Evolutionary conservation across 1,140 invertebrate species (phyloP).

Genomic region (Drosophila kikkawai): DNA sequence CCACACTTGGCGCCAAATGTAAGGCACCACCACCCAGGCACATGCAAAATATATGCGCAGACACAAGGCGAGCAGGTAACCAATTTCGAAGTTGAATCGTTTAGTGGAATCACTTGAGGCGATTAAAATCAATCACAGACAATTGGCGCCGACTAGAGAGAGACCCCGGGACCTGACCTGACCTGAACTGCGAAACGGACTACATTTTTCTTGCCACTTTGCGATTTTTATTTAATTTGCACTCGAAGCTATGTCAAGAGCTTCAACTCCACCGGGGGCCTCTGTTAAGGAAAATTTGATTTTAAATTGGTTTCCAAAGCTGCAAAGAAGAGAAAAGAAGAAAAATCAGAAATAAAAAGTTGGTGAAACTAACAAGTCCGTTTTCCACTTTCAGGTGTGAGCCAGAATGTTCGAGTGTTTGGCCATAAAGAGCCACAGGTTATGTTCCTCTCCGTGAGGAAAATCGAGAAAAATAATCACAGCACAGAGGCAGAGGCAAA

Average conservation of each 20-base stretch:
- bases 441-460: constrained; percentile 41
- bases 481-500: constrained; percentile 11
- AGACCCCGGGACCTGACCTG: constrained; percentile 11
- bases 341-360: constrained; percentile 7
- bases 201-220: constrained; percentile 64
- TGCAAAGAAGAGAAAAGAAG: constrained; percentile 1
- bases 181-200: constrained; percentile 23
- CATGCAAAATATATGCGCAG: constrained; percentile 17
- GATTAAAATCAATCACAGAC: constrained; percentile 84
- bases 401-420: constrained; percentile 41
- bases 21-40: constrained; percentile 30
- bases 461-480: constrained; percentile 27
- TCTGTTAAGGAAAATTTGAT: constrained; percentile 69
- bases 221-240: constrained; percentile 81
- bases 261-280: constrained; percentile 3
- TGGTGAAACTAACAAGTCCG: constrained; percentile 66
- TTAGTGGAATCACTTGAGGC: constrained; percentile 83
- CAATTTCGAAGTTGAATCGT: constrained; percentile 79
- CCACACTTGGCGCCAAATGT: constrained; percentile 59
- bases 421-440: constrained; percentile 71
- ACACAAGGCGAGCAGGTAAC: constrained; percentile 79
- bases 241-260: constrained; percentile 66
- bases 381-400: constrained; percentile 39
- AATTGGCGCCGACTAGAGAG: constrained; percentile 58
- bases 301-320: constrained; percentile 74